Evolutionary conservation across 2,888 invertebrate species (phyloP).

Genomic region (Thymelicus sylvestris): DNA sequence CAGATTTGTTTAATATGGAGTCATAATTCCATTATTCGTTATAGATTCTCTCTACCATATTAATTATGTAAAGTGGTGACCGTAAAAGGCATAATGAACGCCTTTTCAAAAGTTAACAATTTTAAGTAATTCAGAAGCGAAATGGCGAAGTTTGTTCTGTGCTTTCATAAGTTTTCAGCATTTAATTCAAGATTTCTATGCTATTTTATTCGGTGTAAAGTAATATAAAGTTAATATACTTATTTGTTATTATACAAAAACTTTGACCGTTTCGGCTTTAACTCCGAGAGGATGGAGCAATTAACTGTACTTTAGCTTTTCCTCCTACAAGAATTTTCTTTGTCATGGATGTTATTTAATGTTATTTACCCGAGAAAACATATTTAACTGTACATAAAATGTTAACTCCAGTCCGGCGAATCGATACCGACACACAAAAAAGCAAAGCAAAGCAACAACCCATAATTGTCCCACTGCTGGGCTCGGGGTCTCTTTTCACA

Average conservation of each 20-base stretch:
- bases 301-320: slow-evolving; percentile 5
- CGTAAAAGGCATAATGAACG: slow-evolving; percentile 30
- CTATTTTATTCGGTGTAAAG: slow-evolving; percentile 18
- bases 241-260: slow-evolving; percentile 14
- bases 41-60: slow-evolving; percentile 1
- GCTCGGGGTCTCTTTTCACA: no score
- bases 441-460: no score
- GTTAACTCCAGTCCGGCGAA: no score
- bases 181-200: slow-evolving; percentile 25
- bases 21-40: neutral
- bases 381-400: no score
- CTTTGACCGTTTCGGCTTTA: neutral
- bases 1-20: no score
- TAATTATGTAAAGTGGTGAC: slow-evolving; percentile 21
- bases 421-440: no score
- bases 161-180: slow-evolving; percentile 17
- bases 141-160: slow-evolving; percentile 27
- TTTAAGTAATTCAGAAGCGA: slow-evolving; percentile 34
- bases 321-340: neutral
- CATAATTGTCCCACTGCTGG: no score
- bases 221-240: slow-evolving; percentile 26
- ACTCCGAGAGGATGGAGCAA: neutral
- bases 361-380: no score
- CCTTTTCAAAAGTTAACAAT: slow-evolving; percentile 33
- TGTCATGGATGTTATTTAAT: neutral